Base-by-base conservation (phyloP, 1,140 invertebrate genomes). In the Acromyrmex echinatior region DNA sequence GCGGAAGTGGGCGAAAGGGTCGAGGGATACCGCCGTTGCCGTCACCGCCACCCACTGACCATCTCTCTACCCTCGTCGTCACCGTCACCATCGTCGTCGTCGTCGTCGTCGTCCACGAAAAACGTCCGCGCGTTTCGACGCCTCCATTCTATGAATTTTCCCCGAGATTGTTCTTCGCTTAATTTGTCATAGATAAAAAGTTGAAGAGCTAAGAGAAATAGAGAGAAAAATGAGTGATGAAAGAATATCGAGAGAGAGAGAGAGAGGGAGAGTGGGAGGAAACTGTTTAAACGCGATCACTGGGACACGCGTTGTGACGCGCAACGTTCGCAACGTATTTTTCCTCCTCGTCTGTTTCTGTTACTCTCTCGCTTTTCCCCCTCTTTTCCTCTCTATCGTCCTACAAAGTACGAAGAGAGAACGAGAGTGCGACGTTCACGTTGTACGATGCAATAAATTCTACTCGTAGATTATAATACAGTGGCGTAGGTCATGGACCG, bases 41-140 rank as follows among this genome's bases (percentile, higher is more conserved):
- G 84, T 82, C 79, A 79, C 82, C 82, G 63, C 92, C 92, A 93
- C 92, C 92, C 93, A 92, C 92, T 92, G 92, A 88, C 92, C 91
- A 92, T 93, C 91, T 90, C 91, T 89, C 28, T 60, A 28, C 70
- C 82, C 49, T 58, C 66, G 68, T 82, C 56, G 79, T 51, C 82
- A 3, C 56, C 80, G 7, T 84, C 85, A 53, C 51, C 86, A 21
- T 56, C 28, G 28, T 28, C 28, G 28, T 28, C 70, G 49, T 65
- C 74, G 53, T 63, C 74, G 60, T 51, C 49, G 60, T 84, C 71
- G 21, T 68, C 70, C 28, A 31, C 0, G 28, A 58, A 56, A 60
- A 62, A 56, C 31, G 28, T 31, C 28, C 28, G 76, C 25, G 45
- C 39, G 39, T 45, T 81, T 31, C 28, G 2, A 31, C 3, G 28